phyloP scores from a whole-genome alignment of 2,888 invertebrate species.

The Bibio marci region DNA sequence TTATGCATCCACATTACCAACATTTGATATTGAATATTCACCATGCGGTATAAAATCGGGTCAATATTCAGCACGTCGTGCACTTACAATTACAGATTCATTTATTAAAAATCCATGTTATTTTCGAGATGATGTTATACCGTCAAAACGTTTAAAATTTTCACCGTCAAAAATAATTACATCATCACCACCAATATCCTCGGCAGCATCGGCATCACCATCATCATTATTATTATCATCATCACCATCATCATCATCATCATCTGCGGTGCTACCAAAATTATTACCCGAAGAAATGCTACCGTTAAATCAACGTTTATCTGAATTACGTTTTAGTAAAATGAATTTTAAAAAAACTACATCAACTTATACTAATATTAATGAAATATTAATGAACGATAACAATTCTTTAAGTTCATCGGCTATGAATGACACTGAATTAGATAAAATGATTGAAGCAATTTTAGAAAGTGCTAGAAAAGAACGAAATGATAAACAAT shows the following conservation, averaged over 20 bases:
- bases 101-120: constrained; percentile 29
- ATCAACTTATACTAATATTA: not conserved
- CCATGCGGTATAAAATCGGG: constrained; percentile 23
- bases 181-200: not conserved
- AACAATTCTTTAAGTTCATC: constrained; percentile 21
- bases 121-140: constrained; percentile 12
- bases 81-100: constrained; percentile 24
- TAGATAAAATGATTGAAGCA: constrained; percentile 29
- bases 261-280: not conserved
- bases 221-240: not conserved
- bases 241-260: not conserved
- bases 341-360: not conserved
- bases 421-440: constrained; percentile 25
- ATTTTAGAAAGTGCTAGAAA: constrained; percentile 28
- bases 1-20: constrained; percentile 26
- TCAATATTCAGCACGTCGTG: constrained; percentile 23
- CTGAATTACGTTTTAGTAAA: constrained; percentile 2
- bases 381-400: constrained; percentile 2
- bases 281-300: no score
- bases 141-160: constrained; percentile 7
- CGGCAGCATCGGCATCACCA: not conserved
- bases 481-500: constrained; percentile 18
- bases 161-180: constrained; percentile 5
- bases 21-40: constrained; percentile 26
- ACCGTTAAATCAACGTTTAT: not conserved